A percentile compares a stretch with the other conserved stretches of the same genome.
phyloP scores from a whole-genome alignment of 2,113 vertebrate species.

The Anser cygnoides region DNA sequence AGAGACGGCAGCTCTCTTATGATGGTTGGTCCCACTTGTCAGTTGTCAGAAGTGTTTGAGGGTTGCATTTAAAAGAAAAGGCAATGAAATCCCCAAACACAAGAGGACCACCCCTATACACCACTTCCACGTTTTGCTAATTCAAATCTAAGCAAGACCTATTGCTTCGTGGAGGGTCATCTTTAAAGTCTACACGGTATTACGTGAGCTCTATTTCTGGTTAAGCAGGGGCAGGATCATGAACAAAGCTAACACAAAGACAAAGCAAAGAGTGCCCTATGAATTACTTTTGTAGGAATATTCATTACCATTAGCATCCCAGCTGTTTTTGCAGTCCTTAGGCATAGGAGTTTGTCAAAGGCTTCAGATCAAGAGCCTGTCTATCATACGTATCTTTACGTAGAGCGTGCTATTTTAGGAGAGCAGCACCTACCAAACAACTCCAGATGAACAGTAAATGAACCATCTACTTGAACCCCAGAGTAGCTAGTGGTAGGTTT shows the following conservation, averaged over 20 bases:
- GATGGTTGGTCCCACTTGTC: background rate
- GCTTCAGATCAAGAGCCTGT: background rate
- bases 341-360: background rate
- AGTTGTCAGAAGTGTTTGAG: background rate
- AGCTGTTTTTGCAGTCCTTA: background rate
- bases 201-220: background rate
- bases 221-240: background rate
- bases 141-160: background rate
- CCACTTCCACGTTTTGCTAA: background rate
- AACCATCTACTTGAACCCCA: background rate
- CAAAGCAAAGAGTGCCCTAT: fast-evolving
- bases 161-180: background rate
- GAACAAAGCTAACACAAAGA: background rate
- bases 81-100: background rate
- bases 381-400: background rate
- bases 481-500: conserved; percentile 45
- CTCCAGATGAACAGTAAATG: conserved; percentile 18
- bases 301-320: background rate
- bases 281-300: background rate
- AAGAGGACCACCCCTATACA: background rate
- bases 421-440: background rate
- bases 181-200: background rate
- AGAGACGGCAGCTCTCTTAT: background rate
- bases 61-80: background rate
- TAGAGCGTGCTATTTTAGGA: background rate